Conservation (phyloP, 2,888 invertebrate species). For the Agrilus mali region DNA sequence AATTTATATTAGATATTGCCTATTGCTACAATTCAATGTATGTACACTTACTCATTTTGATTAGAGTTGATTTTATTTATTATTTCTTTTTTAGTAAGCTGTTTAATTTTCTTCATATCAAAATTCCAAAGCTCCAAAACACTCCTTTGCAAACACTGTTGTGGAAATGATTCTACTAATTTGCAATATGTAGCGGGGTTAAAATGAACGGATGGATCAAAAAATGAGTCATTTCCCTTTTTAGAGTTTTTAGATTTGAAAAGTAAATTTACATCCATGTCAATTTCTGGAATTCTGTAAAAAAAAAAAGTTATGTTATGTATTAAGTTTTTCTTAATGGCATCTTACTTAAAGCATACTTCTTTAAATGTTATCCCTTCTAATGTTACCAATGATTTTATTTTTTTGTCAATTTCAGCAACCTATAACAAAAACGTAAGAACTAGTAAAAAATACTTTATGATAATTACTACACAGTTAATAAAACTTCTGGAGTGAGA, state of each 20-base stretch:
- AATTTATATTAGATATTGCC: neutral
- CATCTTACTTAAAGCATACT: slow-evolving; percentile 41
- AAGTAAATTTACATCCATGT: slow-evolving; percentile 9
- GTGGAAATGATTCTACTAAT: slow-evolving; percentile 46
- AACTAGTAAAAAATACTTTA: slow-evolving; percentile 3
- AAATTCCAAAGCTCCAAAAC: slow-evolving; percentile 61
- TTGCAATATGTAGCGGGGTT: slow-evolving; percentile 48
- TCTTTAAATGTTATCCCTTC: slow-evolving; percentile 32
- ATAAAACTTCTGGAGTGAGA: slow-evolving; percentile 46
- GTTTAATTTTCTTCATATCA: slow-evolving; percentile 38
- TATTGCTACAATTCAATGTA: neutral
- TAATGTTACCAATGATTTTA: slow-evolving; percentile 17
- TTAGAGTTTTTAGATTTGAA: slow-evolving; percentile 3
- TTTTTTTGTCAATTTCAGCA: slow-evolving; percentile 17
- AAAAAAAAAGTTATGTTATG: neutral
- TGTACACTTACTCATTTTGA: slow-evolving; percentile 32
- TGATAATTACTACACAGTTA: slow-evolving; percentile 25
- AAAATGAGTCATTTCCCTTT: slow-evolving; percentile 3
- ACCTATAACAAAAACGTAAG: slow-evolving; percentile 5
- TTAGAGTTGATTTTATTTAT: slow-evolving; percentile 45
- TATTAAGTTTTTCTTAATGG: neutral
- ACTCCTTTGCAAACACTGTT: slow-evolving; percentile 49
- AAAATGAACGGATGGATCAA: slow-evolving; percentile 45
- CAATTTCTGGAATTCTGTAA: slow-evolving; percentile 15
- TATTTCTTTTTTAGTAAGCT: slow-evolving; percentile 48